phyloP scores from a whole-genome alignment of 2,888 invertebrate species.

The Mycalesis mineus region DNA sequence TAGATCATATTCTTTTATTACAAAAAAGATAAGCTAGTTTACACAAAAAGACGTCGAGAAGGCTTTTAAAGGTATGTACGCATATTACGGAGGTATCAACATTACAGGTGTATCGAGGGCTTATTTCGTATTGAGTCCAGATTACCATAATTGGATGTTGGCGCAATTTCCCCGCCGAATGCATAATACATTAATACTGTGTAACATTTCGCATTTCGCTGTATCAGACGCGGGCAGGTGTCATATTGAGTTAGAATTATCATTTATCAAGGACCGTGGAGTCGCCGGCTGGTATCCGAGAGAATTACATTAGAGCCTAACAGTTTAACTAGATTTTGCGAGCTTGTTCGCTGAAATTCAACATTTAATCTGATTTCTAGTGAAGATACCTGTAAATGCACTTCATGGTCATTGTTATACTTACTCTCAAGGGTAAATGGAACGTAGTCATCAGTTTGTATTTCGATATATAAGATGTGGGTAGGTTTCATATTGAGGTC shows the following conservation, averaged over 20 bases:
- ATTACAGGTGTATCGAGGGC: neutral
- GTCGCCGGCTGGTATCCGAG: neutral
- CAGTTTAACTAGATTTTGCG: neutral
- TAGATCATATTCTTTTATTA: too few species aligned
- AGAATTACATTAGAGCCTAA: neutral
- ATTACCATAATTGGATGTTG: constrained; percentile 17
- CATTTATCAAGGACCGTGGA: neutral
- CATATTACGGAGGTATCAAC: neutral
- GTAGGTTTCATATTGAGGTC: too few species aligned
- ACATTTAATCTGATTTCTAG: too few species aligned
- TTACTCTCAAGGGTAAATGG: too few species aligned
- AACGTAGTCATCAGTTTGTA: too few species aligned
- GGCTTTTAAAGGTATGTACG: too few species aligned
- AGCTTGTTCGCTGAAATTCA: too few species aligned
- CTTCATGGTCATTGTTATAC: too few species aligned
- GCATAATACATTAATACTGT: constrained; percentile 14
- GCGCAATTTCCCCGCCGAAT: neutral
- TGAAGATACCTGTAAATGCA: too few species aligned
- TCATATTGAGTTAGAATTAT: constrained; percentile 1
- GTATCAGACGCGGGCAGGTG: neutral
- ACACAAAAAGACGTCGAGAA: too few species aligned
- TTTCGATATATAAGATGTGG: too few species aligned
- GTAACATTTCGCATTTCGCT: constrained; percentile 3
- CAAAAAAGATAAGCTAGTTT: too few species aligned
- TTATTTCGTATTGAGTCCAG: constrained; percentile 1